Conservation (phyloP, 2,888 invertebrate species). For the Drosophila anomelani region DNA sequence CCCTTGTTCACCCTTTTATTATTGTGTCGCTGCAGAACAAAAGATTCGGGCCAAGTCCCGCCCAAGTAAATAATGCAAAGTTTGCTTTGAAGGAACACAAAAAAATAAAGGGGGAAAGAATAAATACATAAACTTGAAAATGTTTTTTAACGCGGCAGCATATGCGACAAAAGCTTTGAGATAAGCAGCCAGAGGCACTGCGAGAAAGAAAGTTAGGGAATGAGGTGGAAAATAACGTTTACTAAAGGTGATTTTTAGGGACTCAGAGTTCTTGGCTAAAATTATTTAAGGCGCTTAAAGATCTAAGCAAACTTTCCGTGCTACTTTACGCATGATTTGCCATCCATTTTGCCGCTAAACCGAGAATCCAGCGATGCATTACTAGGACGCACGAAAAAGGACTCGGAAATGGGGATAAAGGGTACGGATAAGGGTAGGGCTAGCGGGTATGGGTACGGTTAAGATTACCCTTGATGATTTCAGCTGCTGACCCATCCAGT, state of each 20-base stretch:
- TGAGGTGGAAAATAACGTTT: background rate
- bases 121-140: slow-evolving; percentile 43
- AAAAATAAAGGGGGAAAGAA: slow-evolving; percentile 10
- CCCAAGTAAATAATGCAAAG: slow-evolving; percentile 40
- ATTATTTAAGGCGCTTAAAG: slow-evolving; percentile 22
- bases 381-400: slow-evolving; percentile 35
- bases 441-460: slow-evolving; percentile 3
- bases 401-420: slow-evolving; percentile 13
- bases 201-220: background rate
- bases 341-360: slow-evolving; percentile 20
- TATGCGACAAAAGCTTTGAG: slow-evolving; percentile 32
- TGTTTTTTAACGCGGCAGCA: slow-evolving; percentile 30
- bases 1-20: slow-evolving; percentile 30
- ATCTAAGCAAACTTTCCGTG: slow-evolving; percentile 52
- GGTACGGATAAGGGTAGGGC: slow-evolving; percentile 11
- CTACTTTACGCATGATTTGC: slow-evolving; percentile 75
- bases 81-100: slow-evolving; percentile 1
- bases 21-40: slow-evolving; percentile 35
- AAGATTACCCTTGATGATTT: slow-evolving; percentile 22
- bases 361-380: slow-evolving; percentile 69
- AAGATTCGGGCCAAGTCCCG: slow-evolving; percentile 36
- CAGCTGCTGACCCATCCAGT: slow-evolving; percentile 49
- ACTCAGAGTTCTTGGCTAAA: background rate
- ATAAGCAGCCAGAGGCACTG: slow-evolving; percentile 4
- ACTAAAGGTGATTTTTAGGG: background rate